These are phyloP conservation scores for Drosophila pegasa DNA, from an alignment of 2,888 invertebrate genomes.

Conservation along the genomic window DNA sequence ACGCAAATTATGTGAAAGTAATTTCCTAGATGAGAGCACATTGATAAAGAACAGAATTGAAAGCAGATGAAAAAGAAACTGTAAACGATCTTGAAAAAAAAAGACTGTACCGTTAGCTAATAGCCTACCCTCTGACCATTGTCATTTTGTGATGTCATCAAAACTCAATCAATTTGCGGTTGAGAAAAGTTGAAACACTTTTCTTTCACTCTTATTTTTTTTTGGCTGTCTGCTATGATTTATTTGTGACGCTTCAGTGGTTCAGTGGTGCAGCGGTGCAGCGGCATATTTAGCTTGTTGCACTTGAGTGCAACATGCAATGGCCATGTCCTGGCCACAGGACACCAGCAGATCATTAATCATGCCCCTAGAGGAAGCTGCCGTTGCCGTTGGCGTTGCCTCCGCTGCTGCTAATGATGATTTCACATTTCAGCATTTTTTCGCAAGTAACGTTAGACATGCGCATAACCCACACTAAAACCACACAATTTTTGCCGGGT, in stretches of 20 bases:
- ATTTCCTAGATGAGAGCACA: constrained; percentile 75
- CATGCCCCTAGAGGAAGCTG: constrained; percentile 55
- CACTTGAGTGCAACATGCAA: constrained; percentile 65
- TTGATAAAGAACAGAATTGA: constrained; percentile 54
- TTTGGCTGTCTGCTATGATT: constrained; percentile 49
- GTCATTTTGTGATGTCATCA: constrained; percentile 63
- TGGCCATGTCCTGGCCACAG: constrained; percentile 49
- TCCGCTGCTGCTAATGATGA: constrained; percentile 64
- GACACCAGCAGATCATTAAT: constrained; percentile 59
- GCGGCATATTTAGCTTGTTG: constrained; percentile 50
- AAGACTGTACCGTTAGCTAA: constrained; percentile 34
- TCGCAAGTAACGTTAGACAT: constrained; percentile 39
- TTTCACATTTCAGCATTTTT: constrained; percentile 25
- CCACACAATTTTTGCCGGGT: constrained; percentile 36
- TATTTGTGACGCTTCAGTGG: constrained; percentile 67
- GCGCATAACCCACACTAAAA: constrained; percentile 36
- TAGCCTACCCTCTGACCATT: constrained; percentile 20
- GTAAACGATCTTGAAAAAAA: constrained; percentile 22
- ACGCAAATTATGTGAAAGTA: constrained; percentile 66
- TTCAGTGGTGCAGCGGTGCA: constrained; percentile 55
- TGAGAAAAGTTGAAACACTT: constrained; percentile 39
- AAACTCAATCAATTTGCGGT: constrained; percentile 75
- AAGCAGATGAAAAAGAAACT: constrained; percentile 14
- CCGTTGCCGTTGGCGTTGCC: constrained; percentile 45
- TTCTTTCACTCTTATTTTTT: background rate